Percentiles rank a stretch among this genome's conserved stretches.
Conservation (phyloP, 2,797 vertebrate genomes). For the Cossypha heuglini region DNA sequence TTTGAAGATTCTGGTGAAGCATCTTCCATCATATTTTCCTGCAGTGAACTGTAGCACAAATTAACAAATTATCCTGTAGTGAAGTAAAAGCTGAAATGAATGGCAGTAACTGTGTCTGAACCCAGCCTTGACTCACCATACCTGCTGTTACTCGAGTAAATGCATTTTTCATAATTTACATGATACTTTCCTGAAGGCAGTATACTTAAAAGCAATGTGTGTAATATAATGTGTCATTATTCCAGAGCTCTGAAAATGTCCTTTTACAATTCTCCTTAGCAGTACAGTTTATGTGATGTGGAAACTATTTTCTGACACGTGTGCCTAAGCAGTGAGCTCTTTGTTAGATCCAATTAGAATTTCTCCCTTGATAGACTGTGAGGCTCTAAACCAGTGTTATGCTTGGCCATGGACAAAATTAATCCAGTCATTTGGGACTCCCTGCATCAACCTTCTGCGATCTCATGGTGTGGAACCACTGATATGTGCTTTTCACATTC, state of each 20-base stretch:
- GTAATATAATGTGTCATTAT: constrained; percentile 7
- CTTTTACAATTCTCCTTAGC: constrained; percentile 45
- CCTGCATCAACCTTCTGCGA: neutral
- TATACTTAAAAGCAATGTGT: constrained; percentile 10
- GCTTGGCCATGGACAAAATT: constrained; percentile 48
- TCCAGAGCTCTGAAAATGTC: constrained; percentile 54
- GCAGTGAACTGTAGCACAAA: neutral
- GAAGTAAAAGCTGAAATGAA: neutral
- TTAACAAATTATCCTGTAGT: neutral
- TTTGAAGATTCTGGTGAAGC: neutral
- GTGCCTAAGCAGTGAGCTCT: constrained; percentile 53
- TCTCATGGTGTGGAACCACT: constrained; percentile 19
- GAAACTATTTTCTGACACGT: constrained; percentile 66
- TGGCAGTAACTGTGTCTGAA: neutral
- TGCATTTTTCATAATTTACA: neutral
- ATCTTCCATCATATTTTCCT: neutral
- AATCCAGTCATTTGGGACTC: constrained; percentile 53
- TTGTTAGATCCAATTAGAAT: constrained; percentile 68
- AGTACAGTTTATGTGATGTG: constrained; percentile 59
- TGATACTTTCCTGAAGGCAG: neutral
- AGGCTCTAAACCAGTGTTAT: constrained; percentile 56
- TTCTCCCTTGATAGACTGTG: constrained; percentile 58
- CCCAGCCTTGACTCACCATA: neutral
- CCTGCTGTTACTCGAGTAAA: neutral
- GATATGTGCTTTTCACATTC: constrained; percentile 36